Evolutionary conservation across 2,113 vertebrate genomes (phyloP).

Genomic region (Catagonus wagneri): DNA sequence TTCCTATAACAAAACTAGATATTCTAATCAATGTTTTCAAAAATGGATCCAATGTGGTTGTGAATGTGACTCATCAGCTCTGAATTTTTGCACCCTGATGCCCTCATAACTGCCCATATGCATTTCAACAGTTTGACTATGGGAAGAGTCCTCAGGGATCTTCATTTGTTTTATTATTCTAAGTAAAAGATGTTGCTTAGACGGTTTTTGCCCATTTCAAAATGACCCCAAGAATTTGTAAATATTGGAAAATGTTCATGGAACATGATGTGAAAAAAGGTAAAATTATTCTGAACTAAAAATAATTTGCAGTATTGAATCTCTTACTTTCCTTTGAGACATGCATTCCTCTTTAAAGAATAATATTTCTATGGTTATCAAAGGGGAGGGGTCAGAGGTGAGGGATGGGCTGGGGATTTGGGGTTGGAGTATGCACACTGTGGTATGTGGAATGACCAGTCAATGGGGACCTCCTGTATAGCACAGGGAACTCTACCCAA

Average conservation of each 20-base stretch:
- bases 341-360: neutral
- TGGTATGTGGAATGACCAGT: no score
- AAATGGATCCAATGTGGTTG: neutral
- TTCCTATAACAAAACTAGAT: neutral
- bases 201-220: neutral
- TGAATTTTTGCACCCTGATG: accelerated
- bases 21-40: neutral
- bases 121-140: neutral
- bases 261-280: neutral
- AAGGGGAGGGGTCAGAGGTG: no score
- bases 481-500: no score
- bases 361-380: no score
- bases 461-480: no score
- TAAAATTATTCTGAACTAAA: neutral
- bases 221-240: neutral
- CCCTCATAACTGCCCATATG: neutral
- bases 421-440: no score
- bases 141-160: neutral
- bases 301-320: neutral
- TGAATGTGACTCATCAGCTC: neutral
- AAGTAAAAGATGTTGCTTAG: neutral
- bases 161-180: neutral
- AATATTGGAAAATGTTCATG: neutral
- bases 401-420: no score
- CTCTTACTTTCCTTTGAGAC: neutral